Evolutionary conservation across 2,113 vertebrate genomes (phyloP).

Genomic region (Oxyruncus cristatus): DNA sequence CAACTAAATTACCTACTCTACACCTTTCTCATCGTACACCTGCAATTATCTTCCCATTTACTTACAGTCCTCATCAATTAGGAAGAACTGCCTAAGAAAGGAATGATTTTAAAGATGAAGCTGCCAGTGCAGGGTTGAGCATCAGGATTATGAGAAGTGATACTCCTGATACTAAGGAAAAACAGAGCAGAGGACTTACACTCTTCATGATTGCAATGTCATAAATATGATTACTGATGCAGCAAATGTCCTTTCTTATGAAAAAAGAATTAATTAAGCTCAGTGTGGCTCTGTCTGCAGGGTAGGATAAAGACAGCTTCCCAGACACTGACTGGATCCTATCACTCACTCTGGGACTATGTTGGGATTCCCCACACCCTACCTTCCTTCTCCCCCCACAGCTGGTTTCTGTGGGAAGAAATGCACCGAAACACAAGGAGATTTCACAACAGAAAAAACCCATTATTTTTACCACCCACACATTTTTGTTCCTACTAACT

Average conservation of each 20-base stretch:
- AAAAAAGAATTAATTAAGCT: background rate
- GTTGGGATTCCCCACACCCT: background rate
- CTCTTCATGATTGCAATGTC: background rate
- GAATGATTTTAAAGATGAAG: background rate
- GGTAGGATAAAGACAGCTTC: background rate
- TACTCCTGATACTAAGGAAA: background rate
- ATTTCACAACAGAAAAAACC: background rate
- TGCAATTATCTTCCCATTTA: background rate
- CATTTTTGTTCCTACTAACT: background rate
- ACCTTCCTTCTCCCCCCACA: background rate
- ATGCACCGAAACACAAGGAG: background rate
- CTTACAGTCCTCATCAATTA: background rate
- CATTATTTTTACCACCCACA: background rate
- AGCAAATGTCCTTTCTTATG: background rate
- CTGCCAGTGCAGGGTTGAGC: background rate
- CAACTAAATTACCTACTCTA: background rate
- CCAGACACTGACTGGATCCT: background rate
- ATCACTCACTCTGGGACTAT: rapidly evolving
- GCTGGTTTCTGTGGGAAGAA: background rate
- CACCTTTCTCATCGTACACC: background rate
- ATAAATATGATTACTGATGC: background rate
- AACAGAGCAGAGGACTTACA: background rate
- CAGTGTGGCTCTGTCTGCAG: background rate
- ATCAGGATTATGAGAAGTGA: background rate
- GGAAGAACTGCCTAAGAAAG: background rate